phyloP scores from a whole-genome alignment of 92 coral and sea anemone species.

The Zoanthus sociatus region DNA sequence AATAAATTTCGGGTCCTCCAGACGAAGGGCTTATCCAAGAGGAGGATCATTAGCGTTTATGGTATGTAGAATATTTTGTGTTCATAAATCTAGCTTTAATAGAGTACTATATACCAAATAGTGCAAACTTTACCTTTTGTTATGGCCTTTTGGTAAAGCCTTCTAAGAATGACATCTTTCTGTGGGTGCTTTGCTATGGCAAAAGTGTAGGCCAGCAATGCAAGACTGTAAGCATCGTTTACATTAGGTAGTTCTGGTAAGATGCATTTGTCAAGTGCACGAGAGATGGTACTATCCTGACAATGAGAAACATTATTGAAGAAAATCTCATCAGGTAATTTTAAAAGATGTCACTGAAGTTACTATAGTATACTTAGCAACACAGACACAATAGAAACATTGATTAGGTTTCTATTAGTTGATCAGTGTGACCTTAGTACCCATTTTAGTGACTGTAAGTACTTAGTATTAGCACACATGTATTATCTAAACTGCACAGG shows the following conservation, averaged over 20 bases:
- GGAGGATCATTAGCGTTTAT: too few species aligned
- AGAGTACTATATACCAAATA: not conserved
- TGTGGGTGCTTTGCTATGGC: constrained; percentile 68
- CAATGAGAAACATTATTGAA: not conserved
- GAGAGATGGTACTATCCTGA: constrained; percentile 67
- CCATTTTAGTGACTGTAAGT: too few species aligned
- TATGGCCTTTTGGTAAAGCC: constrained; percentile 74
- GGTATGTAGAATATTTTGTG: not conserved
- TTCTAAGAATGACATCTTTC: constrained; percentile 47
- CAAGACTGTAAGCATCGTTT: constrained; percentile 81
- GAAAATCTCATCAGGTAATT: not conserved
- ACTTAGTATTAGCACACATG: too few species aligned
- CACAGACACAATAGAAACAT: too few species aligned
- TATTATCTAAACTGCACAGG: too few species aligned
- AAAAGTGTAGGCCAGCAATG: constrained; percentile 83
- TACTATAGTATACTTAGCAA: too few species aligned
- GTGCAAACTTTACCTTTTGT: constrained; percentile 65
- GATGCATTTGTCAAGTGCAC: constrained; percentile 74
- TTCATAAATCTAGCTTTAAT: not conserved
- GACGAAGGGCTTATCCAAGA: too few species aligned
- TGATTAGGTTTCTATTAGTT: too few species aligned
- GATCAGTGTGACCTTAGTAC: too few species aligned
- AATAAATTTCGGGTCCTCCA: too few species aligned
- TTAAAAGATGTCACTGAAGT: too few species aligned
- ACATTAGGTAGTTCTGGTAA: constrained; percentile 36